Evolutionary conservation across 2,113 vertebrate genomes (phyloP).

Genomic region (Petromus typicus): DNA sequence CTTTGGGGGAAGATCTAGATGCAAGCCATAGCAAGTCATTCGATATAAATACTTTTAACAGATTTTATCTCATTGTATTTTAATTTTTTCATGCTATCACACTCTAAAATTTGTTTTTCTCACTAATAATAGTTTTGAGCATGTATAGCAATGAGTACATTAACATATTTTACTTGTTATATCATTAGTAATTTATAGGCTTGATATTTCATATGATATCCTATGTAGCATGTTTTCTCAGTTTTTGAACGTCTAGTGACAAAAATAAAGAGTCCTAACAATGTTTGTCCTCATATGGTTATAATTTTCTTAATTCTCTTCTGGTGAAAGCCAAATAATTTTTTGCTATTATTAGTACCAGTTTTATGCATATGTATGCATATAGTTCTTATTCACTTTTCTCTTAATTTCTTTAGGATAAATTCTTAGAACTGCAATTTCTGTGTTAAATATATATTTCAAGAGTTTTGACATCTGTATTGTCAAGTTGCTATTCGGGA

Average conservation of each 20-base stretch:
- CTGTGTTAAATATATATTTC: constrained; percentile 22
- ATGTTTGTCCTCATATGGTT: constrained; percentile 13
- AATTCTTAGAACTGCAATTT: constrained; percentile 48
- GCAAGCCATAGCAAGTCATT: not conserved
- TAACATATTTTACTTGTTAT: constrained; percentile 52
- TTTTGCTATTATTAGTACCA: not conserved
- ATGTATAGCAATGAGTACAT: not conserved
- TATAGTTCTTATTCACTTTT: not conserved
- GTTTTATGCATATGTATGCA: not conserved
- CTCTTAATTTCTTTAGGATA: constrained; percentile 33
- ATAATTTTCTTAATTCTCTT: not conserved
- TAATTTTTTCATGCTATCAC: not conserved
- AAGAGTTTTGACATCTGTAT: not conserved
- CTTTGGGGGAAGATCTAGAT: not conserved
- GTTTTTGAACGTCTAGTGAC: constrained; percentile 23
- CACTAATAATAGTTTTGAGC: constrained; percentile 12
- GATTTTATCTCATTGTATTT: constrained; percentile 35
- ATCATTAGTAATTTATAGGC: constrained; percentile 36
- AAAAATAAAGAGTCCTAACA: not conserved
- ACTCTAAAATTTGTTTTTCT: not conserved
- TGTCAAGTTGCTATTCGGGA: constrained; percentile 26
- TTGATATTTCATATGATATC: constrained; percentile 15
- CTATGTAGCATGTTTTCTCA: not conserved
- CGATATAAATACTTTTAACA: not conserved
- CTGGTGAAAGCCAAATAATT: not conserved